phyloP scores from a whole-genome alignment of 2,888 invertebrate species.

The Philereme transversata region DNA sequence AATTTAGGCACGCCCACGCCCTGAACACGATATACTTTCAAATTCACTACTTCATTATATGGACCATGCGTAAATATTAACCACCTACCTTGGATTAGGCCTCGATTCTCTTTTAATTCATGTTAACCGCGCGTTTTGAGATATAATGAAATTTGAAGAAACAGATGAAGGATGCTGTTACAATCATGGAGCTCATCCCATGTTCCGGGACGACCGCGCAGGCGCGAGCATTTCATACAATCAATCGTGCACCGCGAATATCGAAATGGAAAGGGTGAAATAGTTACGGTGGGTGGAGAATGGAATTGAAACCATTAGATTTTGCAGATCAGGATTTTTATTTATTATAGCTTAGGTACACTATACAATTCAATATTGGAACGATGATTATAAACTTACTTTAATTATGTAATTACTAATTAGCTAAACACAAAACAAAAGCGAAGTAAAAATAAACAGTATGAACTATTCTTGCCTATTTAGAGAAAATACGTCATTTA shows the following conservation, averaged over 20 bases:
- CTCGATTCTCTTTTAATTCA: conserved; percentile 6
- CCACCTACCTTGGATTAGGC: conserved; percentile 13
- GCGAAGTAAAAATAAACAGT: too few species aligned
- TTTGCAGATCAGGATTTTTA: too few species aligned
- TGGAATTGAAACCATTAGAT: too few species aligned
- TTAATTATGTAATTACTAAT: too few species aligned
- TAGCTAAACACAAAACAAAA: too few species aligned
- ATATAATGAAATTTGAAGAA: conserved; percentile 41
- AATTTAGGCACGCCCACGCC: conserved; percentile 49
- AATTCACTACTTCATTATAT: conserved; percentile 12
- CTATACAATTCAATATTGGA: too few species aligned
- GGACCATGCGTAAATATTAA: conserved; percentile 8
- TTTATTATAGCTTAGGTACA: too few species aligned
- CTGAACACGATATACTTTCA: conserved; percentile 10
- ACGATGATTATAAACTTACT: too few species aligned
- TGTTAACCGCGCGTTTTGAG: conserved; percentile 21
- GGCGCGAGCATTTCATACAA: conserved; percentile 46
- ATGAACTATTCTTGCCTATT: too few species aligned
- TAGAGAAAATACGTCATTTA: too few species aligned
- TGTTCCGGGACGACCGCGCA: conserved; percentile 65
- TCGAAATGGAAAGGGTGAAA: background rate
- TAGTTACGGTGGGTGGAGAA: background rate
- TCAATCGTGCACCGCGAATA: conserved; percentile 27
- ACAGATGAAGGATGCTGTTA: conserved; percentile 63
- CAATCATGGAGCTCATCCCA: conserved; percentile 60